phyloP scores from a whole-genome alignment of 2,888 invertebrate genomes.

The Brenthis ino region DNA sequence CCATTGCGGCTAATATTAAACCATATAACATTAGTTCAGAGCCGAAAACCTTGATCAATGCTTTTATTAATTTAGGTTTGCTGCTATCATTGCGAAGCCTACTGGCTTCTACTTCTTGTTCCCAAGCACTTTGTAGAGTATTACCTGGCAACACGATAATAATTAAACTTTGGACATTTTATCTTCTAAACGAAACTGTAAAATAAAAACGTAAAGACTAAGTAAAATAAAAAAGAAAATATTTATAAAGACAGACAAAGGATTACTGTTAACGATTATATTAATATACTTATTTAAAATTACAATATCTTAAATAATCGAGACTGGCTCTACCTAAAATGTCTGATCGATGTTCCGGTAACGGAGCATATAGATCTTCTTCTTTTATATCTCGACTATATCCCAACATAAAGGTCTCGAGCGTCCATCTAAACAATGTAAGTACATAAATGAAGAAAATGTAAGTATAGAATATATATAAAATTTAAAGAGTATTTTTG shows the following conservation, averaged over 20 bases:
- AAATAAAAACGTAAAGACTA: no score
- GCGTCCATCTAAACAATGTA: constrained; percentile 82
- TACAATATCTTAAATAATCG: background rate
- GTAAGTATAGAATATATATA: no score
- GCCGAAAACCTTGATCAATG: constrained; percentile 84
- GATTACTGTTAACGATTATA: background rate
- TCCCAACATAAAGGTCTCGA: constrained; percentile 86
- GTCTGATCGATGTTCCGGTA: constrained; percentile 86
- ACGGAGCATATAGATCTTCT: constrained; percentile 85
- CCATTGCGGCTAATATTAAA: constrained; percentile 83
- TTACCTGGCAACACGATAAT: constrained; percentile 67
- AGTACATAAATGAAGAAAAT: constrained; percentile 1
- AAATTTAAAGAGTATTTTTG: constrained; percentile 30
- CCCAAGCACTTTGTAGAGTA: constrained; percentile 84
- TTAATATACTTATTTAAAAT: constrained; percentile 2
- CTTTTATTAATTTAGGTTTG: constrained; percentile 83
- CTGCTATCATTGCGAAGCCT: constrained; percentile 45
- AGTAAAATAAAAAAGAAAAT: no score
- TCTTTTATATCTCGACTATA: constrained; percentile 85
- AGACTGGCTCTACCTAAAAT: constrained; percentile 54
- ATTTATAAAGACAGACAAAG: background rate
- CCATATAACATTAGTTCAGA: constrained; percentile 84
- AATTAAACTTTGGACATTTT: no score
- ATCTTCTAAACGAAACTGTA: no score
- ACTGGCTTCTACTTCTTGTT: constrained; percentile 74